These are phyloP conservation scores for Microctonus aethiopoides DNA, from an alignment of 2,888 invertebrate species.

Conservation along the genomic window DNA sequence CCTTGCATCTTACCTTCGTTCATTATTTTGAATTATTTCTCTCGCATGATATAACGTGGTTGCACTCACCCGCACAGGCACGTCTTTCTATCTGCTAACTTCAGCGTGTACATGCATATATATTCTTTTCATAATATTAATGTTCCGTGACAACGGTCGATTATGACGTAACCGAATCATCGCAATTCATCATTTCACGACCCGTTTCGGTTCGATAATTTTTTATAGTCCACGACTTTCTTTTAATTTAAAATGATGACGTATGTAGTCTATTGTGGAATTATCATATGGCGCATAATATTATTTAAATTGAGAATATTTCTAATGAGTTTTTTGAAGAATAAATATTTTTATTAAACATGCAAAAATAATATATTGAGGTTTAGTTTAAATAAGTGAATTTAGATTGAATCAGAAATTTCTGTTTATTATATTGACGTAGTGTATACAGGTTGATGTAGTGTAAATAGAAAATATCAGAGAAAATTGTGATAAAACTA, in stretches of 20 bases:
- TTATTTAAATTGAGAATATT: background rate
- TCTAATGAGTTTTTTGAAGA: background rate
- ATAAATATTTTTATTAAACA: background rate
- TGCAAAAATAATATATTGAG: background rate
- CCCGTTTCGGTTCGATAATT: conserved; percentile 27
- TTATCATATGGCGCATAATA: background rate
- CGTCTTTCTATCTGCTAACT: background rate
- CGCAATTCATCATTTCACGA: conserved; percentile 26
- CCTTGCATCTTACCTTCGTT: conserved; percentile 32
- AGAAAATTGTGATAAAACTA: background rate
- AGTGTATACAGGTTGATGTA: background rate
- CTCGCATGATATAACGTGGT: no score
- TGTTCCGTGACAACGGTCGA: conserved; percentile 32
- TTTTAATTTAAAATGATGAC: background rate
- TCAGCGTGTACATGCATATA: background rate
- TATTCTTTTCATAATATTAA: conserved; percentile 6
- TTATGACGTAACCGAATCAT: conserved; percentile 19
- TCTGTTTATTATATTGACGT: background rate
- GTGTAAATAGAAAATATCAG: background rate
- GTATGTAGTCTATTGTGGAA: background rate
- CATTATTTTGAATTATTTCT: no score
- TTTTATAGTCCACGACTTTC: conserved; percentile 21
- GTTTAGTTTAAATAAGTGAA: background rate
- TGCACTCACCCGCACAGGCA: no score
- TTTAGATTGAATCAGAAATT: background rate